Percentiles rank a stretch among this genome's conserved stretches.
These are phyloP conservation scores for Macrochelys suwanniensis DNA, from an alignment of 2,797 vertebrate species.

Conservation along the genomic window DNA sequence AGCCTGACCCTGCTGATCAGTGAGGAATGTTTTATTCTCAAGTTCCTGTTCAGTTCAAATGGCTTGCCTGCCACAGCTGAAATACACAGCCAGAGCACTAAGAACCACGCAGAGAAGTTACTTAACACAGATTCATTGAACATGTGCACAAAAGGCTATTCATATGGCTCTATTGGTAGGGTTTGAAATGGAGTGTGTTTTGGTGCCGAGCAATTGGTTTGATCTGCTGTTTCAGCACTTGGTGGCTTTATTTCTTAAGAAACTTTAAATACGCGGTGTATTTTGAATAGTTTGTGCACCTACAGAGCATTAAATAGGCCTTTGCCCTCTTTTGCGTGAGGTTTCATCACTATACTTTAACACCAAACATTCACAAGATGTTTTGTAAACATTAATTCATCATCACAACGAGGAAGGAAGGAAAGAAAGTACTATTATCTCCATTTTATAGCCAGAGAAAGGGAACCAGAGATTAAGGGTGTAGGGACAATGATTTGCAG, in stretches of 20 bases:
- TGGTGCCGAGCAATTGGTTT: not conserved
- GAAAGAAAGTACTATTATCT: conserved; percentile 35
- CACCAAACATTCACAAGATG: not conserved
- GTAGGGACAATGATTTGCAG: not conserved
- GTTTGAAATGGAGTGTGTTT: not conserved
- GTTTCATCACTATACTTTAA: not conserved
- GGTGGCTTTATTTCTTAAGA: not conserved
- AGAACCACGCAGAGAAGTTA: not conserved
- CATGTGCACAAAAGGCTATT: not conserved
- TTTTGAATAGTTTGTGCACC: not conserved
- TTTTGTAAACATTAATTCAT: conserved; percentile 57
- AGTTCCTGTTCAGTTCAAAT: not conserved
- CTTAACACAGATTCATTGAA: not conserved
- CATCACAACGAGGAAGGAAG: conserved; percentile 11
- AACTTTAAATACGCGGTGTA: not conserved
- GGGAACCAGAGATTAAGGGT: not conserved
- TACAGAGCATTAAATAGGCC: no score
- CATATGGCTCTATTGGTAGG: not conserved
- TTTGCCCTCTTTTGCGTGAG: not conserved
- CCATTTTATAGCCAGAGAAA: not conserved
- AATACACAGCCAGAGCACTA: not conserved
- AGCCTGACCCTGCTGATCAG: not conserved
- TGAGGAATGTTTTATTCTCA: not conserved
- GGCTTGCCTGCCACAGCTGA: not conserved
- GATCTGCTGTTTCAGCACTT: not conserved